A percentile compares a stretch with the other conserved stretches of the same genome.
Conservation (phyloP, 2,888 invertebrate species). For the Eupithecia dodoneata region DNA sequence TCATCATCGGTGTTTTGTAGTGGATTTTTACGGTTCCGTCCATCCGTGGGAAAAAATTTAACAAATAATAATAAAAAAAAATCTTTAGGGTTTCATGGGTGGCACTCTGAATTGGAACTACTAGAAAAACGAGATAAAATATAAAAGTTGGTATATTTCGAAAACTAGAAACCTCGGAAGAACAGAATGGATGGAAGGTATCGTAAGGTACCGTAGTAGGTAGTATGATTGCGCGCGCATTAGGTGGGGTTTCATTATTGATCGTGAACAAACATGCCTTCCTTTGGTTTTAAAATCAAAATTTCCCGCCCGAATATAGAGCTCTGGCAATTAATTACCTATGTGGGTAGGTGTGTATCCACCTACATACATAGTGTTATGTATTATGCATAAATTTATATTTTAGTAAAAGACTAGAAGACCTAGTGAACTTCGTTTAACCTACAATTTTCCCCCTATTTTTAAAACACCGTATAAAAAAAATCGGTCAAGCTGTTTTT, state of each 20-base stretch:
- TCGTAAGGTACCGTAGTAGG: neutral
- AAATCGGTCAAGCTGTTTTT: too few relatives aligned
- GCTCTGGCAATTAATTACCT: neutral
- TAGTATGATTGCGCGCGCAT: slow-evolving; percentile 70
- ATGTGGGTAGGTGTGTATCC: neutral
- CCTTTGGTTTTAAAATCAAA: slow-evolving; percentile 27
- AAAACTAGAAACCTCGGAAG: neutral
- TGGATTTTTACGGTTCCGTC: neutral
- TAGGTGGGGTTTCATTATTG: slow-evolving; percentile 70
- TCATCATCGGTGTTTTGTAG: neutral
- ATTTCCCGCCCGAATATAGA: slow-evolving; percentile 1
- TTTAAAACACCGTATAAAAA: too few relatives aligned
- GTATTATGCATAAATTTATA: too few relatives aligned
- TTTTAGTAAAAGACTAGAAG: too few relatives aligned
- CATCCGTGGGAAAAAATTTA: neutral
- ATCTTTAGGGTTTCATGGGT: neutral
- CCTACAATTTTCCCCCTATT: too few relatives aligned
- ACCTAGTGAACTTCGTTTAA: too few relatives aligned
- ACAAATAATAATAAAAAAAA: neutral
- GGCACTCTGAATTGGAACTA: neutral
- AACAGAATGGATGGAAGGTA: neutral
- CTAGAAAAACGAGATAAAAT: neutral
- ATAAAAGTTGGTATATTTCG: neutral
- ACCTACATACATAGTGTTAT: too few relatives aligned
- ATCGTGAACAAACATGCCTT: slow-evolving; percentile 61